phyloP scores from a whole-genome alignment of 2,888 invertebrate genomes.

The Troides oblongomaculatus region DNA sequence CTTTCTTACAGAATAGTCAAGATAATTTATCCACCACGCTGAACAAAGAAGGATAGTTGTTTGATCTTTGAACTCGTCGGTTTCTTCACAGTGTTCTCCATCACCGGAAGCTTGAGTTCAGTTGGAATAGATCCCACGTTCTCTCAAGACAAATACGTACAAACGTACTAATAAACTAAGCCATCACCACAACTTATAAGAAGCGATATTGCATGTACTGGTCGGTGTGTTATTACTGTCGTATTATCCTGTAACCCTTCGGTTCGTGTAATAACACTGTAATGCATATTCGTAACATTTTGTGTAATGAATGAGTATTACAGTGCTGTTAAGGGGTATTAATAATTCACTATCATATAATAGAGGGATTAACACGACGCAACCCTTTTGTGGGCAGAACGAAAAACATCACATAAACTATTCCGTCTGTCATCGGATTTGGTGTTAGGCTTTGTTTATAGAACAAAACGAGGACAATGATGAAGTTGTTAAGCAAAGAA shows the following conservation, averaged over 20 bases:
- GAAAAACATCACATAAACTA: constrained; percentile 60
- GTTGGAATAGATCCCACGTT: too few relatives aligned
- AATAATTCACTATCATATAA: constrained; percentile 70
- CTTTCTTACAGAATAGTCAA: too few relatives aligned
- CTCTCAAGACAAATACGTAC: too few relatives aligned
- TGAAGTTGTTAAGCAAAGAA: too few relatives aligned
- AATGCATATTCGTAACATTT: constrained; percentile 49
- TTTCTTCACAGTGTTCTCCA: too few relatives aligned
- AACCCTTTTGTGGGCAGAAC: constrained; percentile 73
- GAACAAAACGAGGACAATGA: background rate
- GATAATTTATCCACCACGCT: too few relatives aligned
- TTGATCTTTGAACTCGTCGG: too few relatives aligned
- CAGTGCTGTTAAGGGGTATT: constrained; percentile 37
- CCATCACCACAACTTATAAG: background rate
- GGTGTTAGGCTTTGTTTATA: constrained; percentile 9
- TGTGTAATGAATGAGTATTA: constrained; percentile 60
- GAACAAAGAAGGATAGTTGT: too few relatives aligned
- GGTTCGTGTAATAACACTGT: constrained; percentile 39
- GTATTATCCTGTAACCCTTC: constrained; percentile 43
- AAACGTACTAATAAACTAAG: too few relatives aligned
- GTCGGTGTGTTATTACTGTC: constrained; percentile 30
- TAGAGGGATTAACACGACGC: constrained; percentile 69
- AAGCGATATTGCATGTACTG: background rate
- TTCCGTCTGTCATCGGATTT: constrained; percentile 39
- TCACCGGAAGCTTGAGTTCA: too few relatives aligned